Base-by-base conservation (phyloP, 2,888 invertebrate genomes). In the Cataglyphis albicans region DNA sequence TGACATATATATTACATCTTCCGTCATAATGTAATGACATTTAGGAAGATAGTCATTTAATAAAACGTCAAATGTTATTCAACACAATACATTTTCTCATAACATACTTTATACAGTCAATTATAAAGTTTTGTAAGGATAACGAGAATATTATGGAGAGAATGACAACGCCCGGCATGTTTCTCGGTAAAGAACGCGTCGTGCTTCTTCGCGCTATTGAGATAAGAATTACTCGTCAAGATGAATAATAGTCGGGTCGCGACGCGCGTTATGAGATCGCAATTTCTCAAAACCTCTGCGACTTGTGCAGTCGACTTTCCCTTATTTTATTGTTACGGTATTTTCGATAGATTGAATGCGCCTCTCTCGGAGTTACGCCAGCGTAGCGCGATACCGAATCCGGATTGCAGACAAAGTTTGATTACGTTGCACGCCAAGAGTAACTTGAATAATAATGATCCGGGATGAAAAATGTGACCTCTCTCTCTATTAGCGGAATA, bases 201-300 rank as follows among this genome's bases (percentile, higher is more conserved):
- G 25, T 68, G 57, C 57, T 57, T 68, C 55, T 70, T 59, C 57
- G 6, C 32, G 57, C 59, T 70, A 57, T 78, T 70, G 70, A 44
- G 32, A 59, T 68, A 78, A 78, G 70, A 78, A 78, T 68, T 78
- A 78, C 78, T 78, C 72, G 72, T 78, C 72, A 70, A 44, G 57
- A 44, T 78, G 57, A 78, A 78, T 78, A 70, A 78, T 70, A 59
- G 70, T 70, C 55, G 29, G 74, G 70, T 78, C 55, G 57, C 32
- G 32, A 52, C n/a, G 57, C 70, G 41, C 57, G 41, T 78, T 78
- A 78, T 32, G 44, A 68, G 52, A 78, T 78, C 72, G 32, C 78
- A 70, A 78, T 78, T 78, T 70, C 78, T 78, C 78, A 70, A 78
- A 78, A 70, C 41, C 21, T 70, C 32, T 38, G 38, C 65, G 65